These are phyloP conservation scores for Apostichopus leukothele DNA, from an alignment of 53 echinoderm and acorn worm species.

Conservation along the genomic window DNA sequence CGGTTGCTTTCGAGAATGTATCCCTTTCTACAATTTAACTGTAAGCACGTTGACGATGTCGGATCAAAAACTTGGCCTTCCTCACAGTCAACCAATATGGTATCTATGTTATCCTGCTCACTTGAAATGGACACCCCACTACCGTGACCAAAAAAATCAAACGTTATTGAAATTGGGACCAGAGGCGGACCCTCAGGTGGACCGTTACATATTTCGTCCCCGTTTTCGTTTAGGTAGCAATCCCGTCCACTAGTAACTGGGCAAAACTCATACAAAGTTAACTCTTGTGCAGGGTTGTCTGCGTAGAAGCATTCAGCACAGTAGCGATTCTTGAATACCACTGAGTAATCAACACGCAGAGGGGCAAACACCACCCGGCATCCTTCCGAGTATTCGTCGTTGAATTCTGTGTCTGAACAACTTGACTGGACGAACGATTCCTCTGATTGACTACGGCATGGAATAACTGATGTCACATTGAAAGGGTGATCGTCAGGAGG, in stretches of 20 bases:
- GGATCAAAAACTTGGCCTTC: constrained; percentile 27
- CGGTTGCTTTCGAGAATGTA: neutral
- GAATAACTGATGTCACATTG: neutral
- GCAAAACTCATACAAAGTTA: neutral
- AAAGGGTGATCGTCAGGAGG: neutral
- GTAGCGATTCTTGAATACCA: neutral
- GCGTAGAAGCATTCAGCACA: neutral
- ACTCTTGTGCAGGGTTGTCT: neutral
- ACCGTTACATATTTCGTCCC: neutral
- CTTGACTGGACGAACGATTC: neutral
- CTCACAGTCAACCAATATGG: neutral
- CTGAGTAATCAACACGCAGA: neutral
- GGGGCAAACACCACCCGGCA: neutral
- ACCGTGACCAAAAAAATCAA: neutral
- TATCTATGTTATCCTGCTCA: neutral
- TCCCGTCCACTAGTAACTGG: neutral
- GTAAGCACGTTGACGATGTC: neutral
- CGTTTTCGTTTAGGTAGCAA: neutral
- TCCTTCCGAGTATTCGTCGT: neutral
- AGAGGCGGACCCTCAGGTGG: neutral
- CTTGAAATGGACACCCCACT: constrained; percentile 14
- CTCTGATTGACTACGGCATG: neutral
- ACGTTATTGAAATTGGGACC: constrained; percentile 21
- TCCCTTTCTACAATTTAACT: neutral
- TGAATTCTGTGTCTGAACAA: neutral